Evolutionary conservation across 2,797 vertebrate species (phyloP), one percentile per base, ranked within the genome.

Genomic region (Sebastes hubbsi): DNA sequence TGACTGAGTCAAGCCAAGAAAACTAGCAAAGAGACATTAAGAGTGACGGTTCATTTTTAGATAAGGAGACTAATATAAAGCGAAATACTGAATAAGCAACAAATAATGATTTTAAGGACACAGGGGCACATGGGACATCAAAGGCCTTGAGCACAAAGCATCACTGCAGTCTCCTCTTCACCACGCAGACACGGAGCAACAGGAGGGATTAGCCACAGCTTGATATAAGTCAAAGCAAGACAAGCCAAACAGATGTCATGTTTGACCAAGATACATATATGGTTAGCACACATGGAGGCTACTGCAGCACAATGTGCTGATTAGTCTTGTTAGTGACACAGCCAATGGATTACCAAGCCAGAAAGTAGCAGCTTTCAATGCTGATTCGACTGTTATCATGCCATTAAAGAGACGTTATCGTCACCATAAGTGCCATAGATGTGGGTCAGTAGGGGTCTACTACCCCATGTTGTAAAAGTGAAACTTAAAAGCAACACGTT

Each of bases 161-260:
- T 87, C 78, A 49, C 38, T 83, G 65, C 77, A 84, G 76, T 58
- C 49, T 80, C 25, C 56, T 85, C 36, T 77, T 81, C 61, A 72
- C 32, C 69, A 55, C 76, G 78, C 27, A 82, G 86, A 77, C 56
- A 71, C 54, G 69, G 60, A 84, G 30, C 76, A 82, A 82, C 77
- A 66, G 70, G 65, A 83, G 62, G 82, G 72, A 87, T 78, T 60
- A 72, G 72, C 67, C 80, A 72, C 75, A 90, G 84, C 64, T 75
- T 89, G 81, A 91, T 74, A 83, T 71, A 80, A 87, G 73, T 85
- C 72, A 88, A 82, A 88, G 61, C 71, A 83, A 85, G 81, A 77
- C 72, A 76, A 86, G 72, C 69, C 65, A 80, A 87, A 81, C 82
- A 90, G 86, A 90, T 87, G 80, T 82, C 25, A 55, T 59, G 74